phyloP scores from a whole-genome alignment of 2,888 invertebrate genomes.

The Andrena camellia region DNA sequence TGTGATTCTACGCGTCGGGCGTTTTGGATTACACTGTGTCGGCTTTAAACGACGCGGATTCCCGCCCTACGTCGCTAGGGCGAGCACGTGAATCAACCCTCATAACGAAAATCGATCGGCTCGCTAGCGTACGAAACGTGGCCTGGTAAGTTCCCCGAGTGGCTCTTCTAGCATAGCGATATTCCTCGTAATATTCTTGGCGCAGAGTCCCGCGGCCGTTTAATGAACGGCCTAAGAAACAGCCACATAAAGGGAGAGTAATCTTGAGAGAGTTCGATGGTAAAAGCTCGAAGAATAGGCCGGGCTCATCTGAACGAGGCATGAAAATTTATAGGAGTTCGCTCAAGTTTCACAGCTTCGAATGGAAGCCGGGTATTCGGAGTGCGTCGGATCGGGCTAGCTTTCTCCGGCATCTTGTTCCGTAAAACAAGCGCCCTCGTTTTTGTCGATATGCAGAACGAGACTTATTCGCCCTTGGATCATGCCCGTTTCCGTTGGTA shows the following conservation, averaged over 20 bases:
- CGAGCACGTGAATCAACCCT: slow-evolving; percentile 71
- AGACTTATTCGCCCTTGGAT: background rate
- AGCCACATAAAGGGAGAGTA: slow-evolving; percentile 56
- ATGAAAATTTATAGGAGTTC: slow-evolving; percentile 43
- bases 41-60: slow-evolving; percentile 63
- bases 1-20: slow-evolving; percentile 23
- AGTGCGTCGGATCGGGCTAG: background rate
- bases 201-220: slow-evolving; percentile 16
- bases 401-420: slow-evolving; percentile 2
- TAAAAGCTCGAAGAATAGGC: slow-evolving; percentile 21
- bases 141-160: slow-evolving; percentile 64
- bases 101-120: slow-evolving; percentile 67
- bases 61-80: slow-evolving; percentile 65
- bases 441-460: background rate
- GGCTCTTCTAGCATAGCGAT: slow-evolving; percentile 14
- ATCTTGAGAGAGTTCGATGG: slow-evolving; percentile 42
- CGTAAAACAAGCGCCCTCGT: background rate
- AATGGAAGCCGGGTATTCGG: slow-evolving; percentile 22
- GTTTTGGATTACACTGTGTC: slow-evolving; percentile 64
- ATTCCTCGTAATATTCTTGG: slow-evolving; percentile 46
- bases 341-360: slow-evolving; percentile 22
- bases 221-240: slow-evolving; percentile 15
- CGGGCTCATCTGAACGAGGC: slow-evolving; percentile 1
- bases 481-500: background rate
- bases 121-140: slow-evolving; percentile 57